Percentiles rank a stretch among this genome's conserved stretches.
Evolutionary conservation across 2,113 vertebrate species (phyloP).

Genomic region (Blennius ocellaris): DNA sequence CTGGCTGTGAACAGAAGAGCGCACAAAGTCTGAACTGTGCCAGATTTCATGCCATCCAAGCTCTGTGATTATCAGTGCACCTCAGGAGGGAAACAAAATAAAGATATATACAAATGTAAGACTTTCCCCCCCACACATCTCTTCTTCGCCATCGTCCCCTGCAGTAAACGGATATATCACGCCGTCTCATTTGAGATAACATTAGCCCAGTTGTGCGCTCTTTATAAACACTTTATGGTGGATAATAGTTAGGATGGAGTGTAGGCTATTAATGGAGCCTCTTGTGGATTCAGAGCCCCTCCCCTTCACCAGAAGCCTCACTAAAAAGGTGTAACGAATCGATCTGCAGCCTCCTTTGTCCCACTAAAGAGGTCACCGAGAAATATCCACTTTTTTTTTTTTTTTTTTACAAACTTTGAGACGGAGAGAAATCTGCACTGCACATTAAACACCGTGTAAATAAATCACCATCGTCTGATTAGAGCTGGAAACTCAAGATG

Average conservation of each 20-base stretch:
- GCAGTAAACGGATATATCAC: slow-evolving; percentile 11
- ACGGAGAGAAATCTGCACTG: background rate
- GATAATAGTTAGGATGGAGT: slow-evolving; percentile 77
- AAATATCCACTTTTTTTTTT: slow-evolving; percentile 38
- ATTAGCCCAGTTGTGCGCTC: slow-evolving; percentile 60
- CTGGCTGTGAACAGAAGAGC: slow-evolving; percentile 6
- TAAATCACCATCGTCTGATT: background rate
- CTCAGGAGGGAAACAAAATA: background rate
- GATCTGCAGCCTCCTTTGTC: slow-evolving; percentile 86
- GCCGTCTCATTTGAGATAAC: slow-evolving; percentile 51
- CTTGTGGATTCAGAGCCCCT: slow-evolving; percentile 86
- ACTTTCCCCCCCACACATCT: background rate
- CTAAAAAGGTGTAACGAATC: slow-evolving; percentile 96
- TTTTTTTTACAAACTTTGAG: slow-evolving; percentile 34
- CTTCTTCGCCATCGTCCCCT: background rate
- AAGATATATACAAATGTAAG: slow-evolving; percentile 8
- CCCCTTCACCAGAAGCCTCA: slow-evolving; percentile 93
- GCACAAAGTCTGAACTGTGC: slow-evolving; percentile 24
- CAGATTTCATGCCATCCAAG: slow-evolving; percentile 36
- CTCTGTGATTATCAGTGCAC: slow-evolving; percentile 25
- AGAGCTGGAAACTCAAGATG: background rate
- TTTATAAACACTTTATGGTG: slow-evolving; percentile 80
- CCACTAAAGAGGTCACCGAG: slow-evolving; percentile 65
- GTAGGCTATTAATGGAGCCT: slow-evolving; percentile 74
- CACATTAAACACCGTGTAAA: slow-evolving; percentile 1